Evolutionary conservation across 2,797 vertebrate genomes (phyloP), one percentile per base, ranked within the genome.

Genomic region (Lithobates sylvaticus): DNA sequence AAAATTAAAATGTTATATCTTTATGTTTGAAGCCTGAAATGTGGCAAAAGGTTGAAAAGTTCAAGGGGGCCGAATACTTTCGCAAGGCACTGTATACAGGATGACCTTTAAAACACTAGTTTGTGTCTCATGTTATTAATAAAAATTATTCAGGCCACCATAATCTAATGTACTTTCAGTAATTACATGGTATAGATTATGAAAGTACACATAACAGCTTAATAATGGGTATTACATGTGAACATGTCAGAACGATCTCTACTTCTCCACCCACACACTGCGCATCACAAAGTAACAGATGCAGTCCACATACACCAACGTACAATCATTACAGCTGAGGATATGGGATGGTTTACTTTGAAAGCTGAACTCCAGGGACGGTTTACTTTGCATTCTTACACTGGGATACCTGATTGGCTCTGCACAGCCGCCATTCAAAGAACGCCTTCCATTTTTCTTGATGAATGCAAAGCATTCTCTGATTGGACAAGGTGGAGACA

Each of bases 151-250:
- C 18, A 23, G 21, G 16, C 16, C 54, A 21, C 54, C 5, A 23
- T 23, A 54, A 54, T 13, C 50, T 21, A 18, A 61, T 9, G 73
- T 54, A 68, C 26, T 67, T 79, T 50, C 13, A 50, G 34, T 80
- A 80, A 85, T 85, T 39, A 80, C 3, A 79, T 32, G 34, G 84
- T 65, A 72, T 34, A 29, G 16, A 18, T 77, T 77, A 61, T 29
- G 42, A 58, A 70, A 84, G 84, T 67, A 16, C 23, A 21, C 23
- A 64, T 15, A 47, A 21, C 27, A 18, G 15, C 0, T 10, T 79
- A 68, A 85, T 68, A 39, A 74, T 42, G 26, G 69, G 50, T 79
- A 79, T 79, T 67, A 29, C 34, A 78, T 13, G 21, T 42, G 67
- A 47, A 79, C 69, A 74, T 65, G 69, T 79, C 16, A 18, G 69